Evolutionary conservation across 2,888 invertebrate genomes (phyloP).

Genomic region (Antheraea yamamai): DNA sequence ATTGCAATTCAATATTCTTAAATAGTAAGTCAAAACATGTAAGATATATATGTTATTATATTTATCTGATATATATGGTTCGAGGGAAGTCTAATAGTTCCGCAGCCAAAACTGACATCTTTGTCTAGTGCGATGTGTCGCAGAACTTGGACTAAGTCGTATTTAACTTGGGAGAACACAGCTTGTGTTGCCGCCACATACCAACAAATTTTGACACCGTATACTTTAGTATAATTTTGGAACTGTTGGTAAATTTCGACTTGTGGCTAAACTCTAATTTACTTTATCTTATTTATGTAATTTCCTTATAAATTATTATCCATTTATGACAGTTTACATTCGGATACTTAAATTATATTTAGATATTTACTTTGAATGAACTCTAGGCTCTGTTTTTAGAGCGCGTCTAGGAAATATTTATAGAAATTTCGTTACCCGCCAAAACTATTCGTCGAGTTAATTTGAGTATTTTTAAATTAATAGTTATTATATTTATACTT

Average conservation of each 20-base stretch:
- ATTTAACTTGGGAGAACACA: slow-evolving; percentile 73
- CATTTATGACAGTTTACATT: slow-evolving; percentile 13
- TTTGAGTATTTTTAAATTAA: too few species aligned
- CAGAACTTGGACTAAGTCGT: slow-evolving; percentile 73
- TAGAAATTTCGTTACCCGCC: not conserved
- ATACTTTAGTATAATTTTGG: slow-evolving; percentile 52
- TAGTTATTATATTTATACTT: too few species aligned
- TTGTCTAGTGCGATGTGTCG: slow-evolving; percentile 68
- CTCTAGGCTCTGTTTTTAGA: not conserved
- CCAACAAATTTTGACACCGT: slow-evolving; percentile 76
- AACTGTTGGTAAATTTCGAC: slow-evolving; percentile 30
- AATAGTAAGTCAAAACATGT: not conserved
- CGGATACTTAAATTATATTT: not conserved
- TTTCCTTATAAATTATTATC: slow-evolving; percentile 38
- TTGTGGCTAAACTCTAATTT: slow-evolving; percentile 49
- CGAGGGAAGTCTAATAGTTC: slow-evolving; percentile 50
- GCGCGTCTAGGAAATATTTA: not conserved
- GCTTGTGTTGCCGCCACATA: slow-evolving; percentile 73
- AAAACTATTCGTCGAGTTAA: not conserved
- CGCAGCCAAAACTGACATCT: slow-evolving; percentile 64
- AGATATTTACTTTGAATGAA: not conserved
- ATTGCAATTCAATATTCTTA: not conserved
- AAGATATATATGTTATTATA: not conserved
- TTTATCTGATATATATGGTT: slow-evolving; percentile 15
- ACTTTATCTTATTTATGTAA: slow-evolving; percentile 49